phyloP scores from a whole-genome alignment of 2,888 invertebrate species.

The Cordilura impudica region DNA sequence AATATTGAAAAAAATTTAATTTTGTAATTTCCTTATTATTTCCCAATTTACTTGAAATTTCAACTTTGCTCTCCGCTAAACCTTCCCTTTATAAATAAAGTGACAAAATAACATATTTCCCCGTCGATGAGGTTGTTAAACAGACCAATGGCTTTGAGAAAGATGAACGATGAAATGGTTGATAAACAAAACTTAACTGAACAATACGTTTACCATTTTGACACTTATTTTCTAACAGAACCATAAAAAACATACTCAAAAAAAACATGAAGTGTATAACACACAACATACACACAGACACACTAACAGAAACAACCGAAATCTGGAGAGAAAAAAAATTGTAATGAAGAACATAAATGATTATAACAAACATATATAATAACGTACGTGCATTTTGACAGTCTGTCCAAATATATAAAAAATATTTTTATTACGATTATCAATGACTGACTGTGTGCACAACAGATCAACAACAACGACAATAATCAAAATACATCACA shows the following conservation, averaged over 20 bases:
- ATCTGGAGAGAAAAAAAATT: not conserved
- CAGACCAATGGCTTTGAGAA: not conserved
- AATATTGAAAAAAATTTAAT: too few species aligned
- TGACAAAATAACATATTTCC: constrained; percentile 2
- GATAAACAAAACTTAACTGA: not conserved
- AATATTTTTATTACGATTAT: constrained; percentile 38
- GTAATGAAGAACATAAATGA: not conserved
- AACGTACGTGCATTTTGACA: not conserved
- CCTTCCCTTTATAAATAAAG: not conserved
- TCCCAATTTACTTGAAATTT: too few species aligned
- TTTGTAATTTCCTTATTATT: not conserved
- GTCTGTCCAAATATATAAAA: not conserved
- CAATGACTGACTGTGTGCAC: not conserved
- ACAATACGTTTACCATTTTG: constrained; percentile 20
- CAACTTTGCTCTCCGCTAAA: not conserved
- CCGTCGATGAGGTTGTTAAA: constrained; percentile 7
- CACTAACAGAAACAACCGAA: not conserved
- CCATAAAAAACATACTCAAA: not conserved
- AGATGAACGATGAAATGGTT: not conserved
- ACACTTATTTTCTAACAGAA: not conserved
- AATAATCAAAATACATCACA: too few species aligned
- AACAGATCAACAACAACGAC: too few species aligned
- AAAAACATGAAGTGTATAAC: too few species aligned
- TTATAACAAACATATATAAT: too few species aligned
- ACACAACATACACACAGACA: not conserved